A percentile compares a stretch with the other conserved stretches of the same genome.
Evolutionary conservation across 2,888 invertebrate species (phyloP).

Genomic region (Harmothoe impar): DNA sequence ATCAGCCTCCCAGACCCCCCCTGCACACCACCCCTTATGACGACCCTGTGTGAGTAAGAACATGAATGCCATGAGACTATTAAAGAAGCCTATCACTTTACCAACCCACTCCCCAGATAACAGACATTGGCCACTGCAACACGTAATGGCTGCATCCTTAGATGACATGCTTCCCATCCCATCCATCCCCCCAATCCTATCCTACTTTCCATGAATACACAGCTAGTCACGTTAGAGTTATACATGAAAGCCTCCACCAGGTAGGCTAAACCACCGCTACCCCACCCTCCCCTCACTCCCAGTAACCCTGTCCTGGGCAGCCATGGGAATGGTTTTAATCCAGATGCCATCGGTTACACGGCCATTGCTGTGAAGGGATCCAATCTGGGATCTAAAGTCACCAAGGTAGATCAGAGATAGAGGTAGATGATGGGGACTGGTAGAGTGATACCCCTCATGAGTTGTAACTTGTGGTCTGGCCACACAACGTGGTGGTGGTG

Average conservation of each 20-base stretch:
- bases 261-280: neutral
- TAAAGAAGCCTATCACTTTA: slow-evolving; percentile 36
- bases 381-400: too few species aligned
- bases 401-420: too few species aligned
- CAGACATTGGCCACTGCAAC: neutral
- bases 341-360: neutral
- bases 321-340: neutral
- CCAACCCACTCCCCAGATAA: slow-evolving; percentile 25
- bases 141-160: neutral
- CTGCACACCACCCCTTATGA: neutral
- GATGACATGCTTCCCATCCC: neutral
- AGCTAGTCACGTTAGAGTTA: neutral
- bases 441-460: too few species aligned
- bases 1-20: neutral
- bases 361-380: neutral
- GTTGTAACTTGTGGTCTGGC: neutral
- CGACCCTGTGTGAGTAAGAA: slow-evolving; percentile 33
- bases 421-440: too few species aligned
- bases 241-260: slow-evolving; percentile 8
- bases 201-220: neutral
- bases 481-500: neutral
- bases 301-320: neutral
- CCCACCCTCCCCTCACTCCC: neutral
- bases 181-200: neutral
- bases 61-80: slow-evolving; percentile 32